A percentile compares a stretch with the other conserved stretches of the same genome.
Evolutionary conservation across 2,888 invertebrate species (phyloP).

Genomic region (Heterodera filipjevi): DNA sequence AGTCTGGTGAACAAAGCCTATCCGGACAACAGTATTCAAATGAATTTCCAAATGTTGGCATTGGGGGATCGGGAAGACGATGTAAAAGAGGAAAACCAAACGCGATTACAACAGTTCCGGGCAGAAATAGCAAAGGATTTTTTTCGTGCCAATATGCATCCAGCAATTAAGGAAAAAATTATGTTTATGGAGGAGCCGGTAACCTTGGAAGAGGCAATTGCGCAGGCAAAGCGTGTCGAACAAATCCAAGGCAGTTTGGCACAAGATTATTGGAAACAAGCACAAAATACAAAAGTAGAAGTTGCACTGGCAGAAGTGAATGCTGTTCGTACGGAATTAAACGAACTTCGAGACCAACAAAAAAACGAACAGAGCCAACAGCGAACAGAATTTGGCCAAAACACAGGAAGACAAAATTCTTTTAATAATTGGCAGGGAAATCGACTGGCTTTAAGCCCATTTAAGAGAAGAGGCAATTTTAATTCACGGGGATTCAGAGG

Average conservation of each 20-base stretch:
- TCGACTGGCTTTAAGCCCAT: neutral
- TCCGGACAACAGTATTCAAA: neutral
- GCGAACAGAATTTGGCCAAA: neutral
- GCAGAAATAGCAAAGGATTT: constrained; percentile 7
- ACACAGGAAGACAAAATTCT: neutral
- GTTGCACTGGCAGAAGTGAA: neutral
- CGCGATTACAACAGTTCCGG: neutral
- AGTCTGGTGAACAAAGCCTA: neutral
- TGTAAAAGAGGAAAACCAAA: too few species aligned
- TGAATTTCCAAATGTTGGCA: too few species aligned
- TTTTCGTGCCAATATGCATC: neutral
- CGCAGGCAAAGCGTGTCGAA: neutral
- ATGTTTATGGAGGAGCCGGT: neutral
- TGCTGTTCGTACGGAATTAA: constrained; percentile 5
- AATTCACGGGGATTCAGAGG: neutral
- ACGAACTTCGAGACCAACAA: neutral
- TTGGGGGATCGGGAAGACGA: too few species aligned
- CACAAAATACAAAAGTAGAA: neutral
- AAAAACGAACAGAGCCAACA: neutral
- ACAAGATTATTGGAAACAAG: neutral
- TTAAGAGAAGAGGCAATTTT: neutral
- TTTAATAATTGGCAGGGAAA: neutral
- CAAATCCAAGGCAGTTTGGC: neutral
- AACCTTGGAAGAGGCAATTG: neutral
- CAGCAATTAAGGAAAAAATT: constrained; percentile 8